Evolutionary conservation across 2,888 invertebrate genomes (phyloP), one percentile per base, ranked within the genome.

Genomic region (Drosophila sordidapex): DNA sequence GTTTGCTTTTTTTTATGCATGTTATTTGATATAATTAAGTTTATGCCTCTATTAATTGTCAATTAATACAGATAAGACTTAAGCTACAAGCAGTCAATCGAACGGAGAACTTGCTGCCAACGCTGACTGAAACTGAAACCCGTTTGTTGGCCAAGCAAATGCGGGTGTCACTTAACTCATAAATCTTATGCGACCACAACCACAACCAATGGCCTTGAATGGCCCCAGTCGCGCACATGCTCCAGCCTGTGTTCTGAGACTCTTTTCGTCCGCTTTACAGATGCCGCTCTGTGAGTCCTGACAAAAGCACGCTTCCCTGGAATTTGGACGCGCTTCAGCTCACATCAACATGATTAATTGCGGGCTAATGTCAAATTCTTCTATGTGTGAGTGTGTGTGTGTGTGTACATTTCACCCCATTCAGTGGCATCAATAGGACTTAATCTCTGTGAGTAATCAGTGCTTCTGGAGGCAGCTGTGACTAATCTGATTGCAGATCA

Each of bases 91-190:
- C 49, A 57, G 59, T 58, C 69, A 60, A 56, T 56, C 68, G 57
- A 61, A 61, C 70, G 76, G 62, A 82, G 79, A 79, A 79, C 79
- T 79, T 72, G 78, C 70, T 73, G 75, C 73, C 76, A 73, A 70
- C 77, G 62, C 66, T 60, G 64, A 40, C 35, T 38, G 56, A 40
- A 62, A 53, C 56, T 38, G 51, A 81, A 87, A 87, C 87, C 79
- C 74, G 87, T 89, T 89, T 87, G 75, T 70, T 61, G 72, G 67
- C 72, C 71, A 77, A 77, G 79, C 82, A 73, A 79, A 82, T 82
- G 85, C 85, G 83, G 83, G 86, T 86, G 89, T 85, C 86, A 82
- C 88, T 85, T 73, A 67, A 74, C 81, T 77, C 87, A 89, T 89
- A 87, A 87, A 87, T 87, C 89, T 87, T 77, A 18, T 70, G 60